phyloP scores from a whole-genome alignment of 2,888 invertebrate genomes.

The Cordylochernes scorpioides region DNA sequence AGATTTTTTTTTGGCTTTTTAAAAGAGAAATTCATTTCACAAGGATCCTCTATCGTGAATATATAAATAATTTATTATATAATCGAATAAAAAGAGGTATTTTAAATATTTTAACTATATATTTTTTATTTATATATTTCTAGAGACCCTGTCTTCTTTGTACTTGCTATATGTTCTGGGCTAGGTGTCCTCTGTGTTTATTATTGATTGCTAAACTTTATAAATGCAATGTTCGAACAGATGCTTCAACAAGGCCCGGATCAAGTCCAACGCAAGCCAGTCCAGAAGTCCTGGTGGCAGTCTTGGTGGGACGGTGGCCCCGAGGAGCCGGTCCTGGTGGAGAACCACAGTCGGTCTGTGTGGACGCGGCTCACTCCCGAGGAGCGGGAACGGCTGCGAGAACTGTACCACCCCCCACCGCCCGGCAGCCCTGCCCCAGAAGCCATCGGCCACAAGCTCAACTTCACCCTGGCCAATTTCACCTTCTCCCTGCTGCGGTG shows the following conservation, averaged over 20 bases:
- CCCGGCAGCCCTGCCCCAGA: too few species aligned
- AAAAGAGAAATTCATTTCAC: too few species aligned
- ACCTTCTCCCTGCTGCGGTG: constrained; percentile 38
- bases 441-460: constrained; percentile 40
- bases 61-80: too few species aligned
- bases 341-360: constrained; percentile 28
- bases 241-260: constrained; percentile 17
- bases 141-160: too few species aligned
- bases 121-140: too few species aligned
- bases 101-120: too few species aligned
- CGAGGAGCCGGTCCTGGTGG: constrained; percentile 24
- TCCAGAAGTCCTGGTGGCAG: constrained; percentile 6
- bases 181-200: too few species aligned
- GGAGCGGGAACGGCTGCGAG: constrained; percentile 33
- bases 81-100: too few species aligned
- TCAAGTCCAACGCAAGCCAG: constrained; percentile 14
- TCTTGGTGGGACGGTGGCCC: constrained; percentile 4
- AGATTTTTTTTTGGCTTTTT: too few species aligned
- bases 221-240: constrained; percentile 13
- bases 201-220: constrained; percentile 2
- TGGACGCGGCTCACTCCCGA: constrained; percentile 37
- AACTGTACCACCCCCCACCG: too few species aligned
- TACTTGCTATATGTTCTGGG: too few species aligned
- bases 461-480: constrained; percentile 43
- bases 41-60: too few species aligned